These are phyloP conservation scores for Tridacna gigas DNA, from an alignment of 2,888 invertebrate species.

Conservation along the genomic window DNA sequence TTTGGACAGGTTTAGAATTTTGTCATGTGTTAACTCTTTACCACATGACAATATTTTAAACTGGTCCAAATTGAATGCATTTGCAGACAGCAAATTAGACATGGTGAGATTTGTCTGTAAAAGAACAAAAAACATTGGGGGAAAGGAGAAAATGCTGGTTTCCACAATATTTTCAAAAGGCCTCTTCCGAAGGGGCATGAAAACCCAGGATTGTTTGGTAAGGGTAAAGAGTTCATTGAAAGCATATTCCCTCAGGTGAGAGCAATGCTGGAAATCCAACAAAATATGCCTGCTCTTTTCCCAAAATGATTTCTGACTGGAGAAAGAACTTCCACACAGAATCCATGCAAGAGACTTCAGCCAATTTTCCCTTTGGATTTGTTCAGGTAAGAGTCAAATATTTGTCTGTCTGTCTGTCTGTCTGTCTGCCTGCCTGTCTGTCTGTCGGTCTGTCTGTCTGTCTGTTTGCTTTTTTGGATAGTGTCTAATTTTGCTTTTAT, in stretches of 20 bases:
- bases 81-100: neutral
- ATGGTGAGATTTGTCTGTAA: neutral
- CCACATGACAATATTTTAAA: neutral
- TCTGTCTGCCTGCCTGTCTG: too few species aligned
- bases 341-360: slow-evolving; percentile 59
- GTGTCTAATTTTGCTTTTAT: too few species aligned
- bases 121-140: neutral
- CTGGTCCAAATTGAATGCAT: neutral
- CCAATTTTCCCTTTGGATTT: slow-evolving; percentile 74
- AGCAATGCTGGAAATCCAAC: slow-evolving; percentile 58
- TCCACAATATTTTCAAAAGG: too few species aligned
- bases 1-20: too few species aligned
- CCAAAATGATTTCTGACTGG: slow-evolving; percentile 73
- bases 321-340: slow-evolving; percentile 66
- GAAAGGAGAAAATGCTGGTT: too few species aligned
- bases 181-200: too few species aligned
- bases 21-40: too few species aligned
- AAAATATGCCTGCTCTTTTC: slow-evolving; percentile 69
- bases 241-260: slow-evolving; percentile 59
- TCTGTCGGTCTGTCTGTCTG: too few species aligned
- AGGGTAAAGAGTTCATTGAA: neutral
- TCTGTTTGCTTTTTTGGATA: too few species aligned
- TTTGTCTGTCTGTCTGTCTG: too few species aligned
- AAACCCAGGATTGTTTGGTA: too few species aligned
- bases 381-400: slow-evolving; percentile 67